phyloP scores from a whole-genome alignment of 1,140 invertebrate genomes.

The Laupala kohalensis region DNA sequence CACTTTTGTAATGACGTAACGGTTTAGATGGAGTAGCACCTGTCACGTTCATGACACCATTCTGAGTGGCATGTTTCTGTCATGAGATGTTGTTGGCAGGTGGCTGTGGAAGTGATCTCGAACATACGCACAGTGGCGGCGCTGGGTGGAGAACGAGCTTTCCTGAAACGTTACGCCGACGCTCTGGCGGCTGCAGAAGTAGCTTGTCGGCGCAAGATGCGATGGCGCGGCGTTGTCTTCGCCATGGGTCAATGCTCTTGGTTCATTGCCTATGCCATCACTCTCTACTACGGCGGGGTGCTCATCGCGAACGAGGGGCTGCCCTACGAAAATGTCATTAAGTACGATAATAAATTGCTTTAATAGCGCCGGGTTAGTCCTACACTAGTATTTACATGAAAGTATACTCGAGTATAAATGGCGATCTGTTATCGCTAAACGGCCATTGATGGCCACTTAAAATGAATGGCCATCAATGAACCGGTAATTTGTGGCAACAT shows the following conservation, averaged over 20 bases:
- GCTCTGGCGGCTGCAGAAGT: slow-evolving; percentile 23
- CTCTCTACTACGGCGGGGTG: slow-evolving; percentile 68
- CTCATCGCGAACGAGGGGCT: slow-evolving; percentile 54
- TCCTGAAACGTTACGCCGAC: slow-evolving; percentile 41
- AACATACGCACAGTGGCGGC: slow-evolving; percentile 65
- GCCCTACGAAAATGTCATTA: slow-evolving; percentile 63
- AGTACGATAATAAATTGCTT: slow-evolving; percentile 36
- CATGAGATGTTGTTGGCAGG: slow-evolving; percentile 26
- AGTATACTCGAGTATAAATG: too few relatives aligned
- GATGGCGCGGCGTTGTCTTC: slow-evolving; percentile 57
- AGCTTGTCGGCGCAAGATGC: slow-evolving; percentile 42
- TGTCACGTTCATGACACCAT: too few relatives aligned
- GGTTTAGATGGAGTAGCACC: too few relatives aligned
- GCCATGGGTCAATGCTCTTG: slow-evolving; percentile 65
- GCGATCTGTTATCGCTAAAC: too few relatives aligned
- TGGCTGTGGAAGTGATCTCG: slow-evolving; percentile 60
- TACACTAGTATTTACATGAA: too few relatives aligned
- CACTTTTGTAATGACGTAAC: too few relatives aligned
- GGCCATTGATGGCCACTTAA: too few relatives aligned
- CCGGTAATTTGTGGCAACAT: too few relatives aligned
- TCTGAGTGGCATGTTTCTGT: too few relatives aligned
- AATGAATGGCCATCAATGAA: too few relatives aligned
- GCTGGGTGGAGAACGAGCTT: slow-evolving; percentile 44
- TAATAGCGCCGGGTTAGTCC: neutral
- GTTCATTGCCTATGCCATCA: slow-evolving; percentile 65